Evolutionary conservation across 1,140 invertebrate genomes (phyloP).

Genomic region (Hyposmocoma kahamanoa): DNA sequence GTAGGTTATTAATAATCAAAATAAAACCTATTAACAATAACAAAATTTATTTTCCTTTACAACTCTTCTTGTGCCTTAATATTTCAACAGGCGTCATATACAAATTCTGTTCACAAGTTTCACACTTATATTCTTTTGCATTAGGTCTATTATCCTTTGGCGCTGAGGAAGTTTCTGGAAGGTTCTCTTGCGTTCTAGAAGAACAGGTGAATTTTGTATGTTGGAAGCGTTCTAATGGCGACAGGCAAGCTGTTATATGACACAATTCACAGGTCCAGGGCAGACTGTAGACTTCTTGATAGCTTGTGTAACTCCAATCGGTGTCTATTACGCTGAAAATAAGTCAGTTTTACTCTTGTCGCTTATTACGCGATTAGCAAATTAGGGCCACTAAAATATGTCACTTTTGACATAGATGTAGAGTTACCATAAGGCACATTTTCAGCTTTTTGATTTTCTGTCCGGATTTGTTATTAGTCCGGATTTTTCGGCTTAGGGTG

Average conservation of each 20-base stretch:
- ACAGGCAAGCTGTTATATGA: conserved; percentile 62
- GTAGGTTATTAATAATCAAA: too few species aligned
- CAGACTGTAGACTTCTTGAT: conserved; percentile 68
- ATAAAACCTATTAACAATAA: too few species aligned
- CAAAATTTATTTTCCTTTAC: conserved; percentile 62
- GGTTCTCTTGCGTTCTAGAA: conserved; percentile 38
- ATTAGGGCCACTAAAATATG: too few species aligned
- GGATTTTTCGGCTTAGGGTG: too few species aligned
- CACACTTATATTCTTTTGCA: conserved; percentile 81
- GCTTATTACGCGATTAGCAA: too few species aligned
- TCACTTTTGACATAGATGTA: too few species aligned
- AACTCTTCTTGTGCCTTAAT: conserved; percentile 82
- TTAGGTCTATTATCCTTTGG: conserved; percentile 75
- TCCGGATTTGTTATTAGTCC: too few species aligned
- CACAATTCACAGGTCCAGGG: conserved; percentile 77
- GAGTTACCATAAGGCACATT: too few species aligned
- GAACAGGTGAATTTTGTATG: conserved; percentile 64
- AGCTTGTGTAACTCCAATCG: conserved; percentile 76
- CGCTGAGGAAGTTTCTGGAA: conserved; percentile 35
- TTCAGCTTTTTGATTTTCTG: too few species aligned
- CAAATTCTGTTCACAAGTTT: conserved; percentile 80
- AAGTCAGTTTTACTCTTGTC: too few species aligned
- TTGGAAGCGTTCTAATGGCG: conserved; percentile 75
- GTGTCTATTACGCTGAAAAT: conserved; percentile 75
- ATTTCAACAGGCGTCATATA: conserved; percentile 84